Base-by-base conservation (phyloP, 1,140 invertebrate species). In the Ceratitis capitata region DNA sequence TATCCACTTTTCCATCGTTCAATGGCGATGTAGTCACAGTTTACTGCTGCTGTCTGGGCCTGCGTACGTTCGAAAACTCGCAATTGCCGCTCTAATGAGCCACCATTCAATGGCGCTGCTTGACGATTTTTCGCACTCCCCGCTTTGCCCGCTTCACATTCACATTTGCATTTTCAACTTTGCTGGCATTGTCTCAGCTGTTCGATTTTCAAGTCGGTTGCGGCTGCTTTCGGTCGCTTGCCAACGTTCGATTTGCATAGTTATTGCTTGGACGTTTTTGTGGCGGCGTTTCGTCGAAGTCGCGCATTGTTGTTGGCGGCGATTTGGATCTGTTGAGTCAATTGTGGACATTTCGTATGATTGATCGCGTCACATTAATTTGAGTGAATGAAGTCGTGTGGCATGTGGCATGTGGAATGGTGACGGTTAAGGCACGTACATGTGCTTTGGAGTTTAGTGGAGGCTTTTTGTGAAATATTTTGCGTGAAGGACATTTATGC, bases 301-400 rank as follows among this genome's bases (percentile, higher is more conserved):
- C 39, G 35, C 35, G 14, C 32, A 78, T 56, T 56, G 69, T 78
- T 78, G 69, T 9, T n/a, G n/a, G n/a, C n/a, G n/a, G n/a, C 69
- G 69, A 78, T 78, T 78, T 45, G 69, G 26, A 78, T 78, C 69
- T 78, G 69, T 78, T 42, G 39, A 47, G 69, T 78, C 69, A 78
- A 78, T 78, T 78, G 69, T 78, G 69, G 39, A 78, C 69, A 45
- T 78, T 78, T 78, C 45, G 39, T 78, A 78, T 78, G 69, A 78
- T 78, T 78, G 69, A 78, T 78, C 69, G 39, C 69, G 39, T 78
- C 69, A 78, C 69, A 78, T 78, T 78, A 78, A 78, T 78, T 45
- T 78, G 42, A 78, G n/a, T 78, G 69, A 47, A 78, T 78, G 39
- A 78, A 78, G 42, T 78, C 2, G 69, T 78, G 69, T 78, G 69